Percentiles rank a stretch among this genome's conserved stretches.
These are phyloP conservation scores for Theretra japonica DNA, from an alignment of 2,888 invertebrate genomes.

Conservation along the genomic window DNA sequence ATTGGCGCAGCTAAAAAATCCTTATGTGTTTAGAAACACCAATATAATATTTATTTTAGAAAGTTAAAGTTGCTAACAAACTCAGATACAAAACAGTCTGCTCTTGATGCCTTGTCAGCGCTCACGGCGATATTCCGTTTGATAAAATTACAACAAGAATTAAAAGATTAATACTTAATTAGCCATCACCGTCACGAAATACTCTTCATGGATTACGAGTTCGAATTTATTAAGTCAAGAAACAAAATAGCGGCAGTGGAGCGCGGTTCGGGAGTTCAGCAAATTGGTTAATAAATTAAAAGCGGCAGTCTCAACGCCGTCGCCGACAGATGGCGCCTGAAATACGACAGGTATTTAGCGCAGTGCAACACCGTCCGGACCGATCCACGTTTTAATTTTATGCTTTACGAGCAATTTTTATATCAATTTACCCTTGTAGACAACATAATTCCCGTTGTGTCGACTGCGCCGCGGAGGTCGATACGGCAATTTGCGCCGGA, in stretches of 20 bases:
- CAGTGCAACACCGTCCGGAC: constrained; percentile 80
- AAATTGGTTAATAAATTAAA: constrained; percentile 85
- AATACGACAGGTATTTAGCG: constrained; percentile 84
- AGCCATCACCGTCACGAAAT: constrained; percentile 58
- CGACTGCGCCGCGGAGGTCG: constrained; percentile 64
- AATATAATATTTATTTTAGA: background rate
- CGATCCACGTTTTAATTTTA: constrained; percentile 81
- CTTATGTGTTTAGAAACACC: background rate
- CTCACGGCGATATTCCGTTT: constrained; percentile 21
- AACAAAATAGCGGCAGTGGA: constrained; percentile 73
- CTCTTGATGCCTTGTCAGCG: constrained; percentile 16
- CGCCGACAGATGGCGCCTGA: constrained; percentile 82
- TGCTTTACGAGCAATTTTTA: constrained; percentile 82
- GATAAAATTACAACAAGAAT: constrained; percentile 41
- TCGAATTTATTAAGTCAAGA: constrained; percentile 80
- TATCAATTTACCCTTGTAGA: constrained; percentile 77
- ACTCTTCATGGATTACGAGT: constrained; percentile 73
- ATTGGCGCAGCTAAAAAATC: background rate
- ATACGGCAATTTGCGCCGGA: constrained; percentile 65
- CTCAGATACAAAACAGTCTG: constrained; percentile 9
- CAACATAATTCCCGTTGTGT: constrained; percentile 68
- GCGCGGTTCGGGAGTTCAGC: constrained; percentile 77
- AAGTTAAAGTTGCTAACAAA: background rate
- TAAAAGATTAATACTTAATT: constrained; percentile 54
- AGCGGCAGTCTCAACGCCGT: constrained; percentile 80